Evolutionary conservation across 64 coral and sea anemone species (phyloP), one percentile per base, ranked within the genome.

Genomic region (Orbicella faveolata): DNA sequence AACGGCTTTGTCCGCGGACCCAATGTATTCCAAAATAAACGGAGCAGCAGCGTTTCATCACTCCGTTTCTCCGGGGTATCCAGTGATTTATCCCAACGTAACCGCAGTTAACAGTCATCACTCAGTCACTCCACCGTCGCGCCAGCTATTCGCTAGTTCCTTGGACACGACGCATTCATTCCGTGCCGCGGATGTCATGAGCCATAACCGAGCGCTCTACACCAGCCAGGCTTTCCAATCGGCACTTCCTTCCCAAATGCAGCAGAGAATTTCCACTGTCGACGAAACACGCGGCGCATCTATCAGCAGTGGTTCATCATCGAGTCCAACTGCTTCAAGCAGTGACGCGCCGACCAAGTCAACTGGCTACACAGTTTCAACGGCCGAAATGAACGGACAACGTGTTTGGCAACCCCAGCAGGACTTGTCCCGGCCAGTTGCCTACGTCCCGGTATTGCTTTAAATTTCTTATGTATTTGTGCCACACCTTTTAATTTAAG

Each of bases 1-100:
- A 96, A 86, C 90, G 83, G 92, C 95, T 96, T 96, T 96, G 95
- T 94, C 95, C 95, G 77, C 91, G 66, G 95, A 96, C 87, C 95
- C 95, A 94, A 96, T 96, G 95, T 96, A 96, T 96, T 93, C 95
- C 86, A 96, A 96, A 96, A 96, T 96, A 92, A 96, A 96, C 82
- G 95, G 95, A 77, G 95, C 86, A 76, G 81, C 95, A 87, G 90
- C 95, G 34, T 96, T 96, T 96, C 95, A 96, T 84, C 94, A 96
- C 82, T 96, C 95, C 18, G 94, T 96, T 87, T 80, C 91, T 11
- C 95, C 95, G 2, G 95, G 95, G 18, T 96, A 96, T 94, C 95
- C 95, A 88, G 95, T 96, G 67, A 96, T 96, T 52, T 96, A 96
- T 16, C 95, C 95, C 20, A 96, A 94, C 70, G 95, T 96, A 78